Conservation (phyloP, 2,888 invertebrate species). For the Halictus quadricinctus region DNA sequence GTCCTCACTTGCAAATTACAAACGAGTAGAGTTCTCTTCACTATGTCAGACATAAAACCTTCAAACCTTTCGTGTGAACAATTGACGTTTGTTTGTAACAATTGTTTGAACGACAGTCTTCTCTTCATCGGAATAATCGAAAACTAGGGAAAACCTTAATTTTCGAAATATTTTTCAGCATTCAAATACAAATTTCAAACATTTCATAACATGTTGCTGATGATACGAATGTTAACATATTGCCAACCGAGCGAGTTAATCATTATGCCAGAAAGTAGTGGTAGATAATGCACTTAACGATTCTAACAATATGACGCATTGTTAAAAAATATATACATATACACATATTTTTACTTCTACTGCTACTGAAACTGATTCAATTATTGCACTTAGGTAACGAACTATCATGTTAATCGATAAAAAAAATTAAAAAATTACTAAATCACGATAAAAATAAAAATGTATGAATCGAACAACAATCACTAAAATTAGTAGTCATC, state of each 20-base stretch:
- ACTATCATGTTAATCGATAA: too few relatives aligned
- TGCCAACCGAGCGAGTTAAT: background rate
- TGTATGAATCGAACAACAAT: background rate
- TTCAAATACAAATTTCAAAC: background rate
- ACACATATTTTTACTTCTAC: too few relatives aligned
- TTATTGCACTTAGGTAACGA: too few relatives aligned
- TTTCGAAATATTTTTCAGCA: background rate
- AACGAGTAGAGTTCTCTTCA: conserved; percentile 63
- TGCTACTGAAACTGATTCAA: too few relatives aligned
- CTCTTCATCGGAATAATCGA: background rate
- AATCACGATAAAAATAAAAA: background rate
- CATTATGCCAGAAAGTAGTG: background rate
- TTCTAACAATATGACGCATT: too few relatives aligned
- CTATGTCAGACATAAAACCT: background rate
- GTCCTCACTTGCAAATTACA: conserved; percentile 64
- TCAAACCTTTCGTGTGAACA: conserved; percentile 5
- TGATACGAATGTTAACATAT: background rate
- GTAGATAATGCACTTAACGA: background rate
- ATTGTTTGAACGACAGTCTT: conserved; percentile 30
- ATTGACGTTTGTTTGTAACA: conserved; percentile 6
- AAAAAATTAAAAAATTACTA: background rate
- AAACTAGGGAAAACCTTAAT: background rate
- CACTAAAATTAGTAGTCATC: background rate
- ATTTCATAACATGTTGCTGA: background rate
- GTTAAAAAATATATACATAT: too few relatives aligned